Conservation (phyloP, 2,113 vertebrate genomes). For the Mustelus asterias region DNA sequence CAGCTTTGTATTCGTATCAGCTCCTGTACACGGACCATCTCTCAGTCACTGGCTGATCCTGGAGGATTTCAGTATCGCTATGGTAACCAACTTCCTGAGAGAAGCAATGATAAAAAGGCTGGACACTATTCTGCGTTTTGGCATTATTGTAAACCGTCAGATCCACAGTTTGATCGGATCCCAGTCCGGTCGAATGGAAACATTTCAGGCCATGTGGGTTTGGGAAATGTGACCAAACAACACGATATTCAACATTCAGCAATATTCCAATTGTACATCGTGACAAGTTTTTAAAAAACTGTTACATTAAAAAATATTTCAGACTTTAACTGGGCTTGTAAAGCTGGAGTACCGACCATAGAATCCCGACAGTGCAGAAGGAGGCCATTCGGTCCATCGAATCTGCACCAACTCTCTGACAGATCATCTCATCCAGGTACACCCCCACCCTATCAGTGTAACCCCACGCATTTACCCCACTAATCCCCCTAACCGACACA, state of each 20-base stretch:
- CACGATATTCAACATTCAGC: background rate
- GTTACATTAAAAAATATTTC: too few relatives aligned
- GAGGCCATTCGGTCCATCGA: too few relatives aligned
- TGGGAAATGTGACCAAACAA: background rate
- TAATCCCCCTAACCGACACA: too few relatives aligned
- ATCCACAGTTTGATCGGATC: background rate
- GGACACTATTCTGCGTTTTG: background rate
- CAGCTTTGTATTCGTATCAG: background rate
- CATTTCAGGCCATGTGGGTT: background rate
- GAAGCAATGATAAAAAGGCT: background rate
- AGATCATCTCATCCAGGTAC: too few relatives aligned
- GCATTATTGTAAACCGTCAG: background rate
- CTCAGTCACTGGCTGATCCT: background rate
- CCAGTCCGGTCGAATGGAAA: background rate
- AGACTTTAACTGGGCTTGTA: too few relatives aligned
- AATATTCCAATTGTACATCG: too few relatives aligned
- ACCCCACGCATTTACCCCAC: too few relatives aligned
- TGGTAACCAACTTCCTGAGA: background rate
- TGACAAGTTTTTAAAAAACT: too few relatives aligned
- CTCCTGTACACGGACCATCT: background rate
- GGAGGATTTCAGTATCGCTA: background rate
- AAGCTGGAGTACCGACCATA: too few relatives aligned
- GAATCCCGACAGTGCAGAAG: too few relatives aligned
- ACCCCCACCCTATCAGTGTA: too few relatives aligned
- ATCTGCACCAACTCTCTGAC: too few relatives aligned